Percentiles rank a stretch among this genome's conserved stretches.
Evolutionary conservation across 2,797 vertebrate species (phyloP).

Genomic region (Chelon labrosus): DNA sequence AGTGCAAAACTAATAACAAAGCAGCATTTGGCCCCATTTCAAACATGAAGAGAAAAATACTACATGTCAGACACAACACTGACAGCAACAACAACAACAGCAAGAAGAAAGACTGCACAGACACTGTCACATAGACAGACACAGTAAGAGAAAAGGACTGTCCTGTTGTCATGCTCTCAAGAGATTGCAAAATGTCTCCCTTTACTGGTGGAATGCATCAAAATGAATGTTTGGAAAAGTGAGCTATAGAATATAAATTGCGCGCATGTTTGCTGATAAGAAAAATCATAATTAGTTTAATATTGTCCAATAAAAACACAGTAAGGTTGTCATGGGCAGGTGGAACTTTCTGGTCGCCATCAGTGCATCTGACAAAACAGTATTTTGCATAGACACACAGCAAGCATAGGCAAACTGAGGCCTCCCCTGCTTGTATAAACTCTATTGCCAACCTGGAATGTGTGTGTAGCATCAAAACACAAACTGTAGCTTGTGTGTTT

Average conservation of each 20-base stretch:
- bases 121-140: slow-evolving; percentile 16
- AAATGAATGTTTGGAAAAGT: slow-evolving; percentile 10
- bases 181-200: slow-evolving; percentile 43
- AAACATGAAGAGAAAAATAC: slow-evolving; percentile 10
- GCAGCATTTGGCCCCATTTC: slow-evolving; percentile 33
- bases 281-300: too few species aligned
- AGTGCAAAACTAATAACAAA: slow-evolving; percentile 20
- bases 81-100: slow-evolving; percentile 22
- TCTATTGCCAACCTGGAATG: neutral
- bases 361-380: neutral
- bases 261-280: neutral
- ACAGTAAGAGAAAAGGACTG: slow-evolving; percentile 22
- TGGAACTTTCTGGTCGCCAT: neutral
- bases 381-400: neutral
- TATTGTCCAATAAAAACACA: neutral
- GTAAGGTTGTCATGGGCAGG: slow-evolving; percentile 1
- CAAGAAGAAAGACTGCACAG: slow-evolving; percentile 39
- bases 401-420: neutral
- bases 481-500: neutral
- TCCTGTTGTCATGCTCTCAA: slow-evolving; percentile 50
- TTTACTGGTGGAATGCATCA: slow-evolving; percentile 19
- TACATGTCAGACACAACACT: slow-evolving; percentile 27
- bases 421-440: neutral
- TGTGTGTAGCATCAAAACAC: slow-evolving; percentile 6
- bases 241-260: neutral